Base-by-base conservation (phyloP, 2,888 invertebrate genomes). In the Phania funesta region DNA sequence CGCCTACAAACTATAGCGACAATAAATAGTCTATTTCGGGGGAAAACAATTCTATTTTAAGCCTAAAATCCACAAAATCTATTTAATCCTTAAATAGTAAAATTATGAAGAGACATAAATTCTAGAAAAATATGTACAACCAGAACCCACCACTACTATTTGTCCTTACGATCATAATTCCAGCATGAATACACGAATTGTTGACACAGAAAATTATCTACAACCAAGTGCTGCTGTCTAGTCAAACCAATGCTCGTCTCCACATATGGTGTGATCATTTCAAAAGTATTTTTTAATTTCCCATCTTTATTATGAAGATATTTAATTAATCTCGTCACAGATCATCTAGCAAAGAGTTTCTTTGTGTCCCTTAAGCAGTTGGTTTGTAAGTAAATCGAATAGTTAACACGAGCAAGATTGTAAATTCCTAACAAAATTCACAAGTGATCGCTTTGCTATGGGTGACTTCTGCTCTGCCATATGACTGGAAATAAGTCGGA, bases 311-410 rank as follows among this genome's bases (percentile, higher is more conserved):
- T 74, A 64, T 74, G 54, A 52, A 64, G 64, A 52, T 64, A 73
- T 73, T 73, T 73, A 62, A 73, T 74, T 74, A 74, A 74, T 74
- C 73, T 64, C 8, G 8, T 32, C 52, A 64, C 24, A 64, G 32
- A 64, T 54, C 52, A 58, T 62, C 32, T 46, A 52, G 46, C n/a
- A 18, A 22, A 46, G 29, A 32, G 11, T 11, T 11, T 22, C 13
- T 3, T 6, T 20, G 60, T 26, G 60, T 50, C 48, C 71, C 62
- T 50, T 38, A 18, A 60, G 50, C 22, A n/a, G 11, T 5, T 0
- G n/a, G 18, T 20, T n/a, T n/a, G n/a, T 20, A 35, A 20, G 6
- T n/a, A 4, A 54, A 68, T 41, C 56, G 32, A 16, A 18, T 60
- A 29, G 50, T n/a, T n/a, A n/a, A n/a, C 48, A 70, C 29, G 58